A percentile compares a stretch with the other conserved stretches of the same genome.
These are phyloP conservation scores for Macrophya alboannulata DNA, from an alignment of 2,888 invertebrate species.

Conservation along the genomic window DNA sequence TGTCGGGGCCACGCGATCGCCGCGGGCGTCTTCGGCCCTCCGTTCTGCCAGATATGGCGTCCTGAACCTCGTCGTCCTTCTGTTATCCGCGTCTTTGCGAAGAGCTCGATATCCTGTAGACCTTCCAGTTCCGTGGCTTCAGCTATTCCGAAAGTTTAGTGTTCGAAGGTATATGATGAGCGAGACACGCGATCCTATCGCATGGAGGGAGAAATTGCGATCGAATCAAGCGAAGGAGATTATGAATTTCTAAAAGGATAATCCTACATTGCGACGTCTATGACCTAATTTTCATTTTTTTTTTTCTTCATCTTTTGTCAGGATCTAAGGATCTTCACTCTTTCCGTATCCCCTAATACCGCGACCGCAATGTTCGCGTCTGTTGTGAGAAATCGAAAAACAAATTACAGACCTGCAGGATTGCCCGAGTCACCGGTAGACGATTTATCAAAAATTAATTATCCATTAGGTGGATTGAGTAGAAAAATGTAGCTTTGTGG, in stretches of 20 bases:
- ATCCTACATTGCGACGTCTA: background rate
- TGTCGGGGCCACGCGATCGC: constrained; percentile 76
- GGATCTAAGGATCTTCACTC: background rate
- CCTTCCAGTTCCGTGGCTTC: background rate
- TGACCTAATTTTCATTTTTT: constrained; percentile 1
- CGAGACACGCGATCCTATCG: constrained; percentile 48
- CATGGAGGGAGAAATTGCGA: background rate
- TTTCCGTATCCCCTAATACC: background rate
- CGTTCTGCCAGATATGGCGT: constrained; percentile 56
- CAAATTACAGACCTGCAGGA: constrained; percentile 72
- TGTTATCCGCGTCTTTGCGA: constrained; percentile 47
- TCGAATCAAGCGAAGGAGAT: background rate
- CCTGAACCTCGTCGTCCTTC: constrained; percentile 51
- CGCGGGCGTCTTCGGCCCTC: constrained; percentile 71
- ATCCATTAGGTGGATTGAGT: constrained; percentile 77
- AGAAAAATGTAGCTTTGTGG: constrained; percentile 77
- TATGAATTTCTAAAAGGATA: background rate
- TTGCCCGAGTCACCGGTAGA: constrained; percentile 72
- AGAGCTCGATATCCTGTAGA: constrained; percentile 17
- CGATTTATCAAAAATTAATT: constrained; percentile 79
- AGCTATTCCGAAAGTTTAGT: constrained; percentile 41
- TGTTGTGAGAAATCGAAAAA: constrained; percentile 75
- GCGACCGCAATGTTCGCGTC: constrained; percentile 55
- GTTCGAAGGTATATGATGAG: background rate
- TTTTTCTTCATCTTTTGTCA: no score